phyloP scores from a whole-genome alignment of 1,140 invertebrate genomes.

The Doryteuthis pealeii region DNA sequence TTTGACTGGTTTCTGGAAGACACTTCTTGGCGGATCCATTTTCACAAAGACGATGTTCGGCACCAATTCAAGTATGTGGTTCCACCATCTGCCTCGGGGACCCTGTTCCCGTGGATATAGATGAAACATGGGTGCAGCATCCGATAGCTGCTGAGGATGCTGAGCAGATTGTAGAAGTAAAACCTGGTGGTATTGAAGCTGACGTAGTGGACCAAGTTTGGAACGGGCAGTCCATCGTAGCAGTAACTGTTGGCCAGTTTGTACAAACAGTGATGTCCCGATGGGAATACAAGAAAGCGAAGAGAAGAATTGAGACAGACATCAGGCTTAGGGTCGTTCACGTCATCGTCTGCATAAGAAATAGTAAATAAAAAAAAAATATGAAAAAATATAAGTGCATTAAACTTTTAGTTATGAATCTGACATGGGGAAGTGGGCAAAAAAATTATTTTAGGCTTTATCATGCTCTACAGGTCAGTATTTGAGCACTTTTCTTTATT shows the following conservation, averaged over 20 bases:
- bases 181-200: constrained; percentile 1
- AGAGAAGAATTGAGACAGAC: background rate
- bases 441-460: no score
- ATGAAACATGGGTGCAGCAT: constrained; percentile 29
- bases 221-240: constrained; percentile 13
- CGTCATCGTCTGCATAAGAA: no score
- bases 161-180: constrained; percentile 19
- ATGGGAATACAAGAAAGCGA: background rate
- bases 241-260: constrained; percentile 11
- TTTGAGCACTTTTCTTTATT: no score
- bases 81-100: constrained; percentile 15
- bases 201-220: constrained; percentile 24
- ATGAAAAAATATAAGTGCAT: no score
- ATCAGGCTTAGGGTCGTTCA: background rate
- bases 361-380: no score
- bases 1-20: constrained; percentile 6
- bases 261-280: constrained; percentile 11
- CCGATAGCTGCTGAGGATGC: constrained; percentile 17
- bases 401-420: no score
- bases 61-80: background rate
- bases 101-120: constrained; percentile 23
- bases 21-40: background rate
- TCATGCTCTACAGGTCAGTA: no score
- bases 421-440: no score
- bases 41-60: constrained; percentile 20